A percentile compares a stretch with the other conserved stretches of the same genome.
These are phyloP conservation scores for Xanthorhoe spadicearia DNA, from an alignment of 2,888 invertebrate genomes.

Conservation along the genomic window DNA sequence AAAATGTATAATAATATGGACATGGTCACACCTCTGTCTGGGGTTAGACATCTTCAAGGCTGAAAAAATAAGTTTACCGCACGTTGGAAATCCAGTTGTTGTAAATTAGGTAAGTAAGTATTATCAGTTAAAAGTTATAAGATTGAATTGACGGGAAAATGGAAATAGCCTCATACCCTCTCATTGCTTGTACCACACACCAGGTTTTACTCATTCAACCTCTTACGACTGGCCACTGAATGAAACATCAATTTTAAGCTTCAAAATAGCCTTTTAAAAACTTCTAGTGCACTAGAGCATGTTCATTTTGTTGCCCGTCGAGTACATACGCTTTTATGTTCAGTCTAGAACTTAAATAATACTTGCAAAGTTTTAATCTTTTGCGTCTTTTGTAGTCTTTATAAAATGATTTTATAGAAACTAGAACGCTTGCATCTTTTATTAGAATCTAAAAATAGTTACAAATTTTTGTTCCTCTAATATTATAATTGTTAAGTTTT, in stretches of 20 bases:
- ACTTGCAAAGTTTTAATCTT: conserved; percentile 1
- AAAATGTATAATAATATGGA: too few relatives aligned
- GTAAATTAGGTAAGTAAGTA: too few relatives aligned
- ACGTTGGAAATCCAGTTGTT: too few relatives aligned
- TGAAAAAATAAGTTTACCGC: too few relatives aligned
- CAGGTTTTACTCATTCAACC: conserved; percentile 76
- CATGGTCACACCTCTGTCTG: too few relatives aligned
- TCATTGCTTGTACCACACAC: conserved; percentile 55
- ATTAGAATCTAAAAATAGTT: background rate
- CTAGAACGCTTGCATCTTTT: background rate
- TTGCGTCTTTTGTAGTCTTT: background rate
- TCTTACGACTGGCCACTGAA: conserved; percentile 75
- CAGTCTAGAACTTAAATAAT: background rate
- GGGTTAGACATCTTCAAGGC: too few relatives aligned
- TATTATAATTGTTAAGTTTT: too few relatives aligned
- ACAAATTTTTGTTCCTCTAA: too few relatives aligned
- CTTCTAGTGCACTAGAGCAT: conserved; percentile 58
- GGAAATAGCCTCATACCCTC: too few relatives aligned
- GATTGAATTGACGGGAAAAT: too few relatives aligned
- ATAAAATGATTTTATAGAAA: background rate
- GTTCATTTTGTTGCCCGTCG: conserved; percentile 50
- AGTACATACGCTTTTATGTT: conserved; percentile 2
- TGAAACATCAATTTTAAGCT: conserved; percentile 74
- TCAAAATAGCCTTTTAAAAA: conserved; percentile 70
- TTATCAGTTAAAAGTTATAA: too few relatives aligned